Percentiles rank a stretch among this genome's conserved stretches.
Evolutionary conservation across 2,113 vertebrate genomes (phyloP).

Genomic region (Cebus imitator): DNA sequence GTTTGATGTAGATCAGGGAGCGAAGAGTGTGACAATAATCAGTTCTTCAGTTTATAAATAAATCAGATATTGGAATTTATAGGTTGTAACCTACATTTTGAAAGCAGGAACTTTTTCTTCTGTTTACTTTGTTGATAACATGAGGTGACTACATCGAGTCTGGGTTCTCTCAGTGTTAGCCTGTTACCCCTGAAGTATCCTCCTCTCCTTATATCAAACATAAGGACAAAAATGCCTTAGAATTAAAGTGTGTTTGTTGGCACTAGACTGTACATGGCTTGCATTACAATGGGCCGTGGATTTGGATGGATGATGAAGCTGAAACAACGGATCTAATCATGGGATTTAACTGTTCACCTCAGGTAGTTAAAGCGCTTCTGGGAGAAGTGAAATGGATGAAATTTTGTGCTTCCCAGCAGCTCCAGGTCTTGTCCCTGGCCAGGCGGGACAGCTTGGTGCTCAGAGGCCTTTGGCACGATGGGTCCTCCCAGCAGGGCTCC

Average conservation of each 20-base stretch:
- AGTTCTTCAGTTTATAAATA: background rate
- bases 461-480: fast-evolving
- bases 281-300: fast-evolving
- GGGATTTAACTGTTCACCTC: background rate
- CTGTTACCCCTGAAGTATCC: background rate
- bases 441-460: background rate
- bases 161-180: background rate
- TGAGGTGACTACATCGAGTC: too few relatives aligned
- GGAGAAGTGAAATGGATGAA: background rate
- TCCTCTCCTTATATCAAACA: background rate
- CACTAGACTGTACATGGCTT: background rate
- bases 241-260: background rate
- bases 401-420: background rate
- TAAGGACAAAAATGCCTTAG: background rate
- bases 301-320: background rate
- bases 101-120: background rate
- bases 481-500: background rate
- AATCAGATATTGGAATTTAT: background rate
- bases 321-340: fast-evolving
- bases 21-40: background rate
- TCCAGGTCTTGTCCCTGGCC: too few relatives aligned
- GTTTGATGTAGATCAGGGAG: background rate
- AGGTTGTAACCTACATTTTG: background rate
- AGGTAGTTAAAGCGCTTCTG: background rate
- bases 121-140: background rate